Evolutionary conservation across 92 coral and sea anemone genomes (phyloP).

Genomic region (Metridium senile): DNA sequence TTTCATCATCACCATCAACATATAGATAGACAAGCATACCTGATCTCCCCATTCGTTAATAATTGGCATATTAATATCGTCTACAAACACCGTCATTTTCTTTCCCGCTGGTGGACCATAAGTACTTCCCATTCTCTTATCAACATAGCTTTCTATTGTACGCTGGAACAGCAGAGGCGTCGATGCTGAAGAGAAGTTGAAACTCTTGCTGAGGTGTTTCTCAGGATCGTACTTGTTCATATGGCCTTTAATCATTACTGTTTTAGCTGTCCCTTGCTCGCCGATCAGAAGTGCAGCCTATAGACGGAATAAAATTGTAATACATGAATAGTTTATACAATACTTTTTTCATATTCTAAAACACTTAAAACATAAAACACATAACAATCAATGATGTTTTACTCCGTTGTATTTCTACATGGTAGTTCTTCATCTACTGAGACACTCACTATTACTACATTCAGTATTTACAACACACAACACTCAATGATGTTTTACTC

Average conservation of each 20-base stretch:
- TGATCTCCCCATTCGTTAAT: slow-evolving; percentile 95
- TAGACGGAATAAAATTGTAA: neutral
- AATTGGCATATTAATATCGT: slow-evolving; percentile 86
- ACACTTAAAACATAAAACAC: too few relatives aligned
- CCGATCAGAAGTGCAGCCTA: slow-evolving; percentile 97
- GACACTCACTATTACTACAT: too few relatives aligned
- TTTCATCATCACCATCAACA: neutral
- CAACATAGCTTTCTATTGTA: slow-evolving; percentile 85
- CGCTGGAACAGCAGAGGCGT: slow-evolving; percentile 95
- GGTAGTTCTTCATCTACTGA: too few relatives aligned
- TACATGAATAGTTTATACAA: neutral
- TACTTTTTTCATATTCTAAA: too few relatives aligned
- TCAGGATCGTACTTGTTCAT: slow-evolving; percentile 92
- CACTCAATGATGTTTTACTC: too few relatives aligned
- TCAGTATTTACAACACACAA: too few relatives aligned
- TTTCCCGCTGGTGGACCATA: slow-evolving; percentile 97
- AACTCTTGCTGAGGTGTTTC: slow-evolving; percentile 86
- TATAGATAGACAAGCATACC: slow-evolving; percentile 34
- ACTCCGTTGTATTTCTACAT: too few relatives aligned
- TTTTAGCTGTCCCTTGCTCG: slow-evolving; percentile 98
- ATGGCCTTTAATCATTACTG: slow-evolving; percentile 96
- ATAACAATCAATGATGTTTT: too few relatives aligned
- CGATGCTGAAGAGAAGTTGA: slow-evolving; percentile 97
- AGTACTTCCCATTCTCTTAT: slow-evolving; percentile 89
- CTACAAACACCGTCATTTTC: slow-evolving; percentile 81